Evolutionary conservation across 2,888 invertebrate genomes (phyloP).

Genomic region (Branchipolynoe longqiensis): DNA sequence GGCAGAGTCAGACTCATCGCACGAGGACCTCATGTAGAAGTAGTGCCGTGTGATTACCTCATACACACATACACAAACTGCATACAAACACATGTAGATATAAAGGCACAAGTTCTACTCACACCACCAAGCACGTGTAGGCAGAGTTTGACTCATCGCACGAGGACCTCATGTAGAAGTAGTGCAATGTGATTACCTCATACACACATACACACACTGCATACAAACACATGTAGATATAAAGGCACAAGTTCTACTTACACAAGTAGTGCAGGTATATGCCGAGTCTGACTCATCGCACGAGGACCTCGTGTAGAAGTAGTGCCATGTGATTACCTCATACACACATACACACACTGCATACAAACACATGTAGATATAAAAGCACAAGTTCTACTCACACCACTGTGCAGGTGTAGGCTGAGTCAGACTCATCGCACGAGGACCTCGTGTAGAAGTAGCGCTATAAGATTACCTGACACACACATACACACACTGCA

Average conservation of each 20-base stretch:
- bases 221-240: background rate
- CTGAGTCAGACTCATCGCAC: constrained; percentile 73
- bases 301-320: constrained; percentile 65
- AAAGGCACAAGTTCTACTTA: constrained; percentile 65
- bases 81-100: too few species aligned
- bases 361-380: too few species aligned
- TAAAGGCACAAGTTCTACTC: constrained; percentile 62
- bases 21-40: constrained; percentile 67
- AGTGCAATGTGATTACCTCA: constrained; percentile 63
- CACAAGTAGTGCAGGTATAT: constrained; percentile 74
- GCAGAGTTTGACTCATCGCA: constrained; percentile 74
- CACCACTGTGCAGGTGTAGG: constrained; percentile 73
- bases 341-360: too few species aligned
- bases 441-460: constrained; percentile 65
- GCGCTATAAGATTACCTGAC: too few species aligned
- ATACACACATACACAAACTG: too few species aligned
- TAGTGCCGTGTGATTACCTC: constrained; percentile 65
- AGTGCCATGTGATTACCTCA: constrained; percentile 65
- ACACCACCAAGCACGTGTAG: constrained; percentile 74
- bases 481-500: too few species aligned
- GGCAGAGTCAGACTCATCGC: constrained; percentile 72
- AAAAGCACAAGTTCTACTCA: constrained; percentile 67
- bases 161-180: constrained; percentile 65
- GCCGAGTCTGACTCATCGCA: constrained; percentile 74
- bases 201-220: background rate